Evolutionary conservation across 2,888 invertebrate species (phyloP), one percentile per base, ranked within the genome.

Genomic region (Timema cristinae): DNA sequence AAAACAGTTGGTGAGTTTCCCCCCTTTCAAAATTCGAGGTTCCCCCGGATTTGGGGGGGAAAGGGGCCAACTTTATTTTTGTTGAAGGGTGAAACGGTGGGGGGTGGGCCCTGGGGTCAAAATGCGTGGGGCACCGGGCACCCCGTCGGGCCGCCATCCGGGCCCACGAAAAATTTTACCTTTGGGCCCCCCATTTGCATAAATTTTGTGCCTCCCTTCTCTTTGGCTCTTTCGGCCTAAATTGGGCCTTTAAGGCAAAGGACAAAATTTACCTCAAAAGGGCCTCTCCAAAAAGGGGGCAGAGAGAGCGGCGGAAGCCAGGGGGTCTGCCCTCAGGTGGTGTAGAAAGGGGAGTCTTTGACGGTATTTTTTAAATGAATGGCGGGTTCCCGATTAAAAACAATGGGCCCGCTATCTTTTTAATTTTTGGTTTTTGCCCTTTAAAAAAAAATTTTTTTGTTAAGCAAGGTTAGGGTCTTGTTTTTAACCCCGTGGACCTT

Each of bases 191-290:
- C 92, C 13, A 84, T 95, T 67, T 77, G 86, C 0, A 86, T 95
- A 32, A 91, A 96, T 70, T 72, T 89, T 83, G 8, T 93, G 98
- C 75, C 85, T 99, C 61, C 86, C 75, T 92, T 98, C 79, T 98
- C 98, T 0, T 95, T 97, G n/a, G 0, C 84, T 99, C 1, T 99
- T 99, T 98, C 98, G 99, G 99, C 0, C 85, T 99, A 51, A 99
- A 99, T 99, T 50, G 95, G 99, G n/a, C n/a, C 0, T 85, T 99
- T 13, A 97, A 99, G 98, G 91, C 98, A 0, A 63, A 99, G 79
- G 97, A 98, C 81, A 88, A 93, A 79, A 98, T 97, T 0, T 98
- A 98, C 80, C 82, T 98, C 80, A n/a, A n/a, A 95, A 95, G 85
- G 96, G 98, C 76, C 90, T 98, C 74, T 90, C 93, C 75, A 96